These are phyloP conservation scores for Meghimatium bilineatum DNA, from an alignment of 2,888 invertebrate genomes.

Conservation along the genomic window DNA sequence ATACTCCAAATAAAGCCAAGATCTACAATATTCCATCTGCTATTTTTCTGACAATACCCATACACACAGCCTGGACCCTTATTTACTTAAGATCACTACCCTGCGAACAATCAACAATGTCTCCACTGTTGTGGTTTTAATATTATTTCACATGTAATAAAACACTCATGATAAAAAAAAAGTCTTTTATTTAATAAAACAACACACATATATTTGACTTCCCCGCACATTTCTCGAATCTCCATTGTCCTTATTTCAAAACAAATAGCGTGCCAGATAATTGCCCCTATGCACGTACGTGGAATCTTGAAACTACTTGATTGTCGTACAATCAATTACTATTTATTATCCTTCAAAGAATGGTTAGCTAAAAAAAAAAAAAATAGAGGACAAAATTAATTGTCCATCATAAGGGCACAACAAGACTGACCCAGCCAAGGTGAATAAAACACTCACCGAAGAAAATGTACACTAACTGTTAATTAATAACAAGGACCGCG, in stretches of 20 bases:
- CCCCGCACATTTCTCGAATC: background rate
- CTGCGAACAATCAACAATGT: background rate
- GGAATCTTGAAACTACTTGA: background rate
- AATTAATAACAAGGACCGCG: background rate
- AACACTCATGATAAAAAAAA: background rate
- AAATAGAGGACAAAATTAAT: background rate
- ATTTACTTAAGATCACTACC: background rate
- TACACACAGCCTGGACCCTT: background rate
- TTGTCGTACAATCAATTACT: constrained; percentile 7
- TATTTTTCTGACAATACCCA: too few relatives aligned
- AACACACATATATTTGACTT: background rate
- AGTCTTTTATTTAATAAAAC: background rate
- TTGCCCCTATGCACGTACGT: background rate
- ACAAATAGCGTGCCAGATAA: background rate
- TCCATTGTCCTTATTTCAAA: background rate
- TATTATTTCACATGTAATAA: background rate
- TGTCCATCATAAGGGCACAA: background rate
- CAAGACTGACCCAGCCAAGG: background rate
- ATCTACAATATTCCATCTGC: too few relatives aligned
- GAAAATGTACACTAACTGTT: background rate
- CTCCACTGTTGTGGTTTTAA: background rate
- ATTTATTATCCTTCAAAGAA: background rate
- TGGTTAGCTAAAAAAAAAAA: background rate
- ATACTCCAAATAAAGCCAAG: too few relatives aligned
- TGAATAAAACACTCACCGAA: background rate